Conservation (phyloP, 2,113 vertebrate species). For the Notiomystis cincta region DNA sequence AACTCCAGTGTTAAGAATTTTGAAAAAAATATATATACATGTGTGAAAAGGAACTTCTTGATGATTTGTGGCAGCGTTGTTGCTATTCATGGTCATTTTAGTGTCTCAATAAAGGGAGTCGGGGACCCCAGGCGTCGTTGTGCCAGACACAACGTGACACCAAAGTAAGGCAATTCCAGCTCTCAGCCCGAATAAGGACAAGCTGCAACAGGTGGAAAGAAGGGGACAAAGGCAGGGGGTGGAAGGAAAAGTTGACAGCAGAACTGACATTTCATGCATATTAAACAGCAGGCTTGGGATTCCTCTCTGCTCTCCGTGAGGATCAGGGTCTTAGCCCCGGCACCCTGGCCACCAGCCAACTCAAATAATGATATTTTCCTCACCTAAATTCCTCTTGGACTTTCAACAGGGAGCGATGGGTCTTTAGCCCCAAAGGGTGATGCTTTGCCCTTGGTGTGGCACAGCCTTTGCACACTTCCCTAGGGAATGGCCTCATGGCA, state of each 20-base stretch:
- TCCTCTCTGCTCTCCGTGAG: neutral
- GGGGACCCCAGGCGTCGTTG: neutral
- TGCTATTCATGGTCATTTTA: neutral
- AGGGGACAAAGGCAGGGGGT: conserved; percentile 2
- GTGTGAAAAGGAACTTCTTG: neutral
- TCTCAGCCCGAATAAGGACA: neutral
- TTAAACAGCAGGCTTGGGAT: conserved; percentile 42
- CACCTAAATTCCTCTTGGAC: conserved; percentile 6
- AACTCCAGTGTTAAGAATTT: neutral
- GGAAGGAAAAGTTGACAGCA: conserved; percentile 30
- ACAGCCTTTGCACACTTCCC: fast-evolving
- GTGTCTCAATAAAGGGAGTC: neutral
- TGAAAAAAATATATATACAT: neutral
- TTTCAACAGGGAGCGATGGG: neutral
- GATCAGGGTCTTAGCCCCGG: neutral
- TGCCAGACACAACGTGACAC: neutral
- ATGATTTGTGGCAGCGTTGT: neutral
- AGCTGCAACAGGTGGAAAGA: conserved; percentile 53
- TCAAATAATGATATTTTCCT: conserved; percentile 26
- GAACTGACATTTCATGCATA: conserved; percentile 26
- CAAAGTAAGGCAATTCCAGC: neutral
- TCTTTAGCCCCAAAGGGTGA: neutral
- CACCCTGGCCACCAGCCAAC: neutral
- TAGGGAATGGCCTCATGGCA: fast-evolving
- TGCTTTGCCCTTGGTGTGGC: neutral